These are phyloP conservation scores for Labrus mixtus DNA, from an alignment of 2,113 vertebrate genomes.

Conservation along the genomic window DNA sequence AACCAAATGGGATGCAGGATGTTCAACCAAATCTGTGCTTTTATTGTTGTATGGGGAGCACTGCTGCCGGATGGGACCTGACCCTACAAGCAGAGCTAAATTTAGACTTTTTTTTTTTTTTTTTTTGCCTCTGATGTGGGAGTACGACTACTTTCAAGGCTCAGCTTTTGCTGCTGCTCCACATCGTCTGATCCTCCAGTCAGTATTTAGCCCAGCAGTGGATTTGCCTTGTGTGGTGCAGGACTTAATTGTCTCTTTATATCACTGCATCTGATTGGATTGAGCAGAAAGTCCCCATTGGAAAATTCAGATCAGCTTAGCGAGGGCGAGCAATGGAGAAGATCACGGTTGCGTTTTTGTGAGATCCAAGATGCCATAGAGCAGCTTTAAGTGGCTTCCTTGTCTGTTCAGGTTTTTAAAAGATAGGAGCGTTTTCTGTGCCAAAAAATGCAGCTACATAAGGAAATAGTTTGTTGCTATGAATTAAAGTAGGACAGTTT, in stretches of 20 bases:
- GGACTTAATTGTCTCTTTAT: slow-evolving; percentile 44
- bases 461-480: slow-evolving; percentile 5
- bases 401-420: neutral
- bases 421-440: slow-evolving; percentile 30
- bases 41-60: slow-evolving; percentile 38
- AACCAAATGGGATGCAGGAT: slow-evolving; percentile 43
- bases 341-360: neutral
- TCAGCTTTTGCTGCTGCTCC: slow-evolving; percentile 30
- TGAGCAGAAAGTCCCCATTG: slow-evolving; percentile 26
- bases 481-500: neutral
- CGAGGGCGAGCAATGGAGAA: neutral
- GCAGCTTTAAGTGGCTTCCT: slow-evolving; percentile 21
- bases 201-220: slow-evolving; percentile 39
- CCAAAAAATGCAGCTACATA: slow-evolving; percentile 43
- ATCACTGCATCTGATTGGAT: slow-evolving; percentile 51
- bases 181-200: slow-evolving; percentile 28
- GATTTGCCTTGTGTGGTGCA: slow-evolving; percentile 32
- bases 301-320: slow-evolving; percentile 53
- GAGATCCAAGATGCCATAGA: slow-evolving; percentile 11
- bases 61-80: slow-evolving; percentile 40
- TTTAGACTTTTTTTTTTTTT: slow-evolving; percentile 45
- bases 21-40: slow-evolving; percentile 50
- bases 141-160: slow-evolving; percentile 30
- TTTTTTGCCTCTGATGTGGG: slow-evolving; percentile 42
- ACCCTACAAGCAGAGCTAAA: slow-evolving; percentile 56